Evolutionary conservation across 2,888 invertebrate genomes (phyloP).

Genomic region (Hyposoter dolosus): DNA sequence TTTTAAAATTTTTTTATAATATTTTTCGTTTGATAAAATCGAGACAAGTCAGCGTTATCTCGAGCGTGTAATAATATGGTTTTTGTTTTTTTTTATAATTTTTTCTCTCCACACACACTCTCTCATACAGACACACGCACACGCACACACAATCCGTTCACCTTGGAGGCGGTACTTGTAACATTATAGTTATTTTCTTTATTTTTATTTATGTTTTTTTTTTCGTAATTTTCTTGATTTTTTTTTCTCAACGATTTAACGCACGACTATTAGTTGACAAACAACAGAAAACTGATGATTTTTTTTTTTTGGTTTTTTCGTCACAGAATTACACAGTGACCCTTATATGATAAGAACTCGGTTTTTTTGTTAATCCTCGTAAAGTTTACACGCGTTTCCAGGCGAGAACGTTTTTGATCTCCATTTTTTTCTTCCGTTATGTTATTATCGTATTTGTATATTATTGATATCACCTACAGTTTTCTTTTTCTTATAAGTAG

Average conservation of each 20-base stretch:
- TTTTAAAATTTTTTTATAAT: constrained; percentile 41
- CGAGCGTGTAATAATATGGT: constrained; percentile 48
- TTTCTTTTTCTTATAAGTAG: constrained; percentile 67
- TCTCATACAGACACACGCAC: background rate
- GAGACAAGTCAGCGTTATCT: constrained; percentile 60
- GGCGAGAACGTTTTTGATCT: constrained; percentile 32
- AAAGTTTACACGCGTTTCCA: constrained; percentile 55
- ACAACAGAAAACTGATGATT: constrained; percentile 70
- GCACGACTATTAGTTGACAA: constrained; percentile 68
- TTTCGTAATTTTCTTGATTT: constrained; percentile 53
- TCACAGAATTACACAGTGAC: constrained; percentile 70
- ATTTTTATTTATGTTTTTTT: constrained; percentile 37
- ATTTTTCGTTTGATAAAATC: constrained; percentile 58
- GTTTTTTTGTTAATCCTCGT: constrained; percentile 31
- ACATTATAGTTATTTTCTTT: constrained; percentile 65
- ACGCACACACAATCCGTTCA: constrained; percentile 56
- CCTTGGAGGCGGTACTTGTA: constrained; percentile 68
- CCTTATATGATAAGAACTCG: constrained; percentile 63
- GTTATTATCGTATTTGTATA: constrained; percentile 69
- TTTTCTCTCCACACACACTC: background rate
- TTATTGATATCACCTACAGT: constrained; percentile 69
- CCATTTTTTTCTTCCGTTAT: constrained; percentile 61
- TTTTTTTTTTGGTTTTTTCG: constrained; percentile 51
- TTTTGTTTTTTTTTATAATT: constrained; percentile 27
- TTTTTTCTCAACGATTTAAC: constrained; percentile 62